Base-by-base conservation (phyloP, 1,140 invertebrate genomes). In the Macrotrachela quadricornifera region DNA sequence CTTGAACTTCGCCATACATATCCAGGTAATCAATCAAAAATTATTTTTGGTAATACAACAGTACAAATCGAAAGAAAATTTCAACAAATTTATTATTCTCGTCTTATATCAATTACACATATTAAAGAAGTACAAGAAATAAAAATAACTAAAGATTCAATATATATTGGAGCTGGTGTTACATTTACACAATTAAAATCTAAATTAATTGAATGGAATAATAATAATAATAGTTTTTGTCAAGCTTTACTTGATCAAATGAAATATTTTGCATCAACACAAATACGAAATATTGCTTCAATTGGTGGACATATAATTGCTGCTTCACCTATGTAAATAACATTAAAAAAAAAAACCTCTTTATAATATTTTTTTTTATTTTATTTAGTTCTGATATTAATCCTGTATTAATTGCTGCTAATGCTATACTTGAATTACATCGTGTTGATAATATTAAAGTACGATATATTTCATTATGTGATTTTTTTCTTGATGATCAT, bases 11-110 rank as follows among this genome's bases (percentile, higher is more conserved):
- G n/a, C n/a, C n/a, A n/a, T n/a, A n/a, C n/a, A n/a, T n/a, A n/a
- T n/a, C n/a, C n/a, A 30, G 21, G 21, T 30, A 30, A 30, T 30
- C 21, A 30, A 30, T 80, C 82, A 11, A 85, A 83, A 72, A 73
- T 95, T n/a, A 77, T 94, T n/a, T 79, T 80, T 46, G 90, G 90
- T n/a, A 94, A 94, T 66, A 88, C 87, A 1, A 87, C 92, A 78
- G 74, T 94, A 51, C 85, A 78, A 10, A 78, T 92, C 37, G 86
- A 92, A 74, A 75, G 83, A 0, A 92, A 91, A 65, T 85, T 90
- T 61, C 87, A 87, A 64, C 79, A 83, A 58, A 78, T 77, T 58
- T 59, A 77, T 0, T 90, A 87, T 68, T 81, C 83, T 0, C 72
- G 84, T 18, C 69, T 90, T 38, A 79, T 94, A 45, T 78, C 80